phyloP scores from a whole-genome alignment of 2,888 invertebrate genomes.

The Eilema sororculum region DNA sequence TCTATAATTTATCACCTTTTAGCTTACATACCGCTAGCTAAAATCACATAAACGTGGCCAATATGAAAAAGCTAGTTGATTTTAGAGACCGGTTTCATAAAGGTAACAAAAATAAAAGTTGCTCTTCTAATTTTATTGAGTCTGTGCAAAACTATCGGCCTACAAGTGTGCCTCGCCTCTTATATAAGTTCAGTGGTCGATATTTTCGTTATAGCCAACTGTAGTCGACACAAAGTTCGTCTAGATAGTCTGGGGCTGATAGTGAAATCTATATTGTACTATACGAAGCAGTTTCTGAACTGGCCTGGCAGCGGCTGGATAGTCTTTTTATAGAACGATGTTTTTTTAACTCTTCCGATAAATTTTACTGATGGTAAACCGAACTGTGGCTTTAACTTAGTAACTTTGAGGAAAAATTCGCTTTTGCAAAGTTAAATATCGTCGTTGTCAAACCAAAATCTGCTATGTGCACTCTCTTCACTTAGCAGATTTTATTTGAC shows the following conservation, averaged over 20 bases:
- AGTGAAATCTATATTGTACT: not conserved
- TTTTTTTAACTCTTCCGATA: not conserved
- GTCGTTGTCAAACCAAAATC: too few relatives aligned
- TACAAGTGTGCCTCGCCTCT: not conserved
- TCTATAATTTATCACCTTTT: too few relatives aligned
- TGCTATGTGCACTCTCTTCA: too few relatives aligned
- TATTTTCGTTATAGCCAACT: not conserved
- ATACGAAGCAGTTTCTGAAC: not conserved
- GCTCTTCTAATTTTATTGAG: not conserved
- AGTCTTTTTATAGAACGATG: not conserved
- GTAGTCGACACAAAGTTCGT: not conserved
- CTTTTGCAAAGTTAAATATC: too few relatives aligned
- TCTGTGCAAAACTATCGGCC: not conserved
- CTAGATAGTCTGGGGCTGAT: not conserved
- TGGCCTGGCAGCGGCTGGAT: not conserved
- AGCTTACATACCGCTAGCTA: too few relatives aligned
- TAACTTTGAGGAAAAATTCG: too few relatives aligned
- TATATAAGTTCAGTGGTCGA: not conserved
- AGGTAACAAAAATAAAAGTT: not conserved
- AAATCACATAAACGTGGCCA: too few relatives aligned
- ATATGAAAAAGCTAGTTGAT: too few relatives aligned
- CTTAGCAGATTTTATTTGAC: too few relatives aligned
- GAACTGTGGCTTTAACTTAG: not conserved
- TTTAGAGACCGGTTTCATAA: not conserved
- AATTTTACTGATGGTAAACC: not conserved